A percentile compares a stretch with the other conserved stretches of the same genome.
Evolutionary conservation across 2,888 invertebrate genomes (phyloP).

Genomic region (Choreutis nemorana): DNA sequence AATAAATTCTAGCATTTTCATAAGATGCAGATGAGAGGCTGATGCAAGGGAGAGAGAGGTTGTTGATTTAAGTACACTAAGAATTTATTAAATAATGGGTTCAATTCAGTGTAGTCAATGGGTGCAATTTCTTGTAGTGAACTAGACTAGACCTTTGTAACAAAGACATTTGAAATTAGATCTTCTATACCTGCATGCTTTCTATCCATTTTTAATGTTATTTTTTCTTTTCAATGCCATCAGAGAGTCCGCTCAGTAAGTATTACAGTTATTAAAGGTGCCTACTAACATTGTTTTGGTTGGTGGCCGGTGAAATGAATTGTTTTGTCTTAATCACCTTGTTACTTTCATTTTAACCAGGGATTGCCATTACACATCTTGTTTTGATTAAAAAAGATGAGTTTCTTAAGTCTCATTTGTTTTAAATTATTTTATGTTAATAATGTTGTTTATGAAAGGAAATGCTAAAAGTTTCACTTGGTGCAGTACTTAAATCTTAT

Average conservation of each 20-base stretch:
- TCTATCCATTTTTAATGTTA: conserved; percentile 24
- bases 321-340: conserved; percentile 5
- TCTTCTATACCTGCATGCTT: conserved; percentile 4
- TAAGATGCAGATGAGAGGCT: no score
- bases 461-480: no score
- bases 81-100: neutral
- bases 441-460: no score
- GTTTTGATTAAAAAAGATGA: no score
- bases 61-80: neutral
- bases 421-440: no score
- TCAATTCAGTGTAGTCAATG: neutral
- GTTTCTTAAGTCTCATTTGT: no score
- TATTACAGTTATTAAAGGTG: conserved; percentile 23
- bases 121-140: neutral
- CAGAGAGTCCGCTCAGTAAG: conserved; percentile 69
- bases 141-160: neutral
- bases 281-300: conserved; percentile 17
- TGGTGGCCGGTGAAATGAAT: conserved; percentile 11
- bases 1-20: no score
- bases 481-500: no score
- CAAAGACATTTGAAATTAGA: no score
- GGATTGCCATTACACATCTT: no score
- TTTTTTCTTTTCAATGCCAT: conserved; percentile 53
- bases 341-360: no score
- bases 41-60: no score